A percentile compares a stretch with the other conserved stretches of the same genome.
These are phyloP conservation scores for Sturnira hondurensis DNA, from an alignment of 2,113 vertebrate species.

Conservation along the genomic window DNA sequence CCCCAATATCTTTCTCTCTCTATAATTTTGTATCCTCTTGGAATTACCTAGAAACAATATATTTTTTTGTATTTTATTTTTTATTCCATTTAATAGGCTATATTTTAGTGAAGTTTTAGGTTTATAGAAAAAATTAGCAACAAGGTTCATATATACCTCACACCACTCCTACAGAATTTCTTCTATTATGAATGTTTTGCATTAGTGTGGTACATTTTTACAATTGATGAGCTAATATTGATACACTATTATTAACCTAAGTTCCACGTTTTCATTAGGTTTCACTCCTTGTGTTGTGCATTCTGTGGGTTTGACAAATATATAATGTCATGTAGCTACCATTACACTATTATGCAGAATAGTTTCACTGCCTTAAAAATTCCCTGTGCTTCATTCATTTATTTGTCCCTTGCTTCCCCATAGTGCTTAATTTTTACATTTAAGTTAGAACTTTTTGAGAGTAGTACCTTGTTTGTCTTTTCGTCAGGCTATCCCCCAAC, in stretches of 20 bases:
- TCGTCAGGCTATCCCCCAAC: accelerated
- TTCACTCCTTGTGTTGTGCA: background rate
- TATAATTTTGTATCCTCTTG: background rate
- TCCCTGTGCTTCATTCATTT: background rate
- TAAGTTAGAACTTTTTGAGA: background rate
- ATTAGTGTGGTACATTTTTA: background rate
- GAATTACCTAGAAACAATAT: background rate
- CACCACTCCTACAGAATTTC: background rate
- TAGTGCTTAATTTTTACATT: background rate
- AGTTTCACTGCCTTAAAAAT: background rate
- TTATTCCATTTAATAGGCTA: background rate
- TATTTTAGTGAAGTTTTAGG: background rate
- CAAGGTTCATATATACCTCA: background rate
- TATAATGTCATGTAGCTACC: background rate
- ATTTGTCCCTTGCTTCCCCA: background rate
- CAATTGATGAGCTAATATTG: background rate
- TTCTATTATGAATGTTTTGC: background rate
- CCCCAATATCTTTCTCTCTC: background rate
- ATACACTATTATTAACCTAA: background rate
- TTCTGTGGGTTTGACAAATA: background rate
- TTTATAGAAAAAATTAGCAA: background rate
- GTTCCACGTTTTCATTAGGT: background rate
- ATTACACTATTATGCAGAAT: background rate
- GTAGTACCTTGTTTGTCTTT: background rate
- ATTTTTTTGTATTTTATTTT: background rate